Conservation (phyloP, 2,888 invertebrate species). For the Chrysopilus asiliformis region DNA sequence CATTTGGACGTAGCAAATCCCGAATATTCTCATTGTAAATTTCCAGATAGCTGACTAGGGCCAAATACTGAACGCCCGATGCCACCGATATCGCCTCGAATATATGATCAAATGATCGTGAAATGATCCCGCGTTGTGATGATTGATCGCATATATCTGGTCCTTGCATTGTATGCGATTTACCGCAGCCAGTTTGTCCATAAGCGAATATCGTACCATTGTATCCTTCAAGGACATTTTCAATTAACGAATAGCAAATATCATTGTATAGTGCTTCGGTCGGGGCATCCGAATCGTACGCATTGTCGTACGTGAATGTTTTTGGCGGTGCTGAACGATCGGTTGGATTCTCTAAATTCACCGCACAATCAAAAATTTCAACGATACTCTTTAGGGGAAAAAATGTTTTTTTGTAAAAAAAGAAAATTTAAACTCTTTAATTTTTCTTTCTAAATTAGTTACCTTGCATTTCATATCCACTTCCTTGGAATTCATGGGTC, state of each 20-base stretch:
- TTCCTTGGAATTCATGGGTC: constrained; percentile 73
- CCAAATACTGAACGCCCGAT: constrained; percentile 50
- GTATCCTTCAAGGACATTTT: constrained; percentile 81
- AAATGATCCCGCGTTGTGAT: constrained; percentile 47
- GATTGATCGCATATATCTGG: constrained; percentile 8
- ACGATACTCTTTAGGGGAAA: constrained; percentile 44
- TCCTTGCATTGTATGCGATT: constrained; percentile 84
- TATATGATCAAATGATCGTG: constrained; percentile 73
- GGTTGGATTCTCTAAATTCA: constrained; percentile 50
- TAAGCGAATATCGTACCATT: constrained; percentile 90
- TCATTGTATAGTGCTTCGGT: constrained; percentile 81
- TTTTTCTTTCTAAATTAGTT: constrained; percentile 16
- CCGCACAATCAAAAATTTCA: constrained; percentile 45
- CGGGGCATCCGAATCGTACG: constrained; percentile 61
- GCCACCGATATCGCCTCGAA: constrained; percentile 73
- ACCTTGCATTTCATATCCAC: constrained; percentile 51
- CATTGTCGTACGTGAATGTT: constrained; percentile 71
- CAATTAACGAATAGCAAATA: constrained; percentile 68
- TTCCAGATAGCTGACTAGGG: constrained; percentile 57
- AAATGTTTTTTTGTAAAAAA: constrained; percentile 4
- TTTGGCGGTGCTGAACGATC: constrained; percentile 49
- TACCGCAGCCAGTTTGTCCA: constrained; percentile 86
- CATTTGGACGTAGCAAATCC: constrained; percentile 62
- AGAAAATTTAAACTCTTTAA: not conserved
- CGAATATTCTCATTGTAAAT: constrained; percentile 90